Conservation (phyloP, 2,797 vertebrate species). For the Antrozous pallidus region DNA sequence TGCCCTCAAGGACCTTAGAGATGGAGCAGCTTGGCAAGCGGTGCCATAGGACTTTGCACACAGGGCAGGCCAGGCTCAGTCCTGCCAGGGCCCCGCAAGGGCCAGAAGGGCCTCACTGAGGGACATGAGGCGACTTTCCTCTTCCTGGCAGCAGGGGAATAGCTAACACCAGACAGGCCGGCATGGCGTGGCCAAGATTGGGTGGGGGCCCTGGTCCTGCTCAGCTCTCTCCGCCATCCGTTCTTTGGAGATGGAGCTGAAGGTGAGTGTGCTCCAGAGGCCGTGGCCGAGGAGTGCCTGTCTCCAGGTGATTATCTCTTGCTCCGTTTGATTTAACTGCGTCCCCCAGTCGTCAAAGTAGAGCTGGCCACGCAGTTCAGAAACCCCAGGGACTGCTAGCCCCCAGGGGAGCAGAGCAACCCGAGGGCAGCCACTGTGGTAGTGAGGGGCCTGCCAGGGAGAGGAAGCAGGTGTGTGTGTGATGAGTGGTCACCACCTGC, state of each 20-base stretch:
- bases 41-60: not conserved
- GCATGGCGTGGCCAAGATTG: rapidly evolving
- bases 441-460: not conserved
- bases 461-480: not conserved
- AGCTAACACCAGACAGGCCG: not conserved
- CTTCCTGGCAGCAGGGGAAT: not conserved
- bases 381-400: not conserved
- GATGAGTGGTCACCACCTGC: not conserved
- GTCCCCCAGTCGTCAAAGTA: not conserved
- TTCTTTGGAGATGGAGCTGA: not conserved
- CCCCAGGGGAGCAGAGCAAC: not conserved
- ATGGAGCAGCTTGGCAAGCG: not conserved
- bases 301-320: not conserved
- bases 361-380: not conserved
- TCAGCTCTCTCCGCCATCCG: not conserved
- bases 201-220: not conserved
- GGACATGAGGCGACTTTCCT: not conserved
- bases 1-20: not conserved
- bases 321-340: not conserved
- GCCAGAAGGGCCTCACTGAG: not conserved
- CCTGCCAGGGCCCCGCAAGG: not conserved
- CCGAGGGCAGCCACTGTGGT: not conserved
- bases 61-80: not conserved
- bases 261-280: not conserved
- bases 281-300: not conserved